Conservation (phyloP, 1,140 invertebrate genomes). For the Diuraphis noxia region DNA sequence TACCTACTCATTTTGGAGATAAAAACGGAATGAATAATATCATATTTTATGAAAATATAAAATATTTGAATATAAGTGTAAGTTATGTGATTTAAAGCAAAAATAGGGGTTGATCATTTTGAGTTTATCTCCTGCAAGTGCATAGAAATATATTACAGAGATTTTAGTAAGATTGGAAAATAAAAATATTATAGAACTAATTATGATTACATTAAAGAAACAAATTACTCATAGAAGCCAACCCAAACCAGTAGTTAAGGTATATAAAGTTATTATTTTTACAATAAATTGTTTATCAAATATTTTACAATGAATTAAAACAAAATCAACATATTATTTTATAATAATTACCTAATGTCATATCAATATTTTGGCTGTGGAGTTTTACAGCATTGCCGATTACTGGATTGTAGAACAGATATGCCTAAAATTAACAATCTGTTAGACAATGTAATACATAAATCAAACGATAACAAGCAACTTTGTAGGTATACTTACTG, state of each 20-base stretch:
- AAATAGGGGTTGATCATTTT: background rate
- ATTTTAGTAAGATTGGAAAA: background rate
- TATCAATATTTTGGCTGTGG: conserved; percentile 77
- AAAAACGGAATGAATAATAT: background rate
- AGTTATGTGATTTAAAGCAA: background rate
- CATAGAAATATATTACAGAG: background rate
- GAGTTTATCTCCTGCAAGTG: background rate
- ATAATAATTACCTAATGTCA: conserved; percentile 75
- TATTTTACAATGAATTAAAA: background rate
- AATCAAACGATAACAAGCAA: background rate
- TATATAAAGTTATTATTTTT: background rate
- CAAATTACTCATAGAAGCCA: background rate
- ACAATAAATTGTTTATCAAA: background rate
- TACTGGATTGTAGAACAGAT: background rate
- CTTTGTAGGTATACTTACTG: background rate
- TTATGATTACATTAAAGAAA: too few species aligned
- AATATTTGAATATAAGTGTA: background rate
- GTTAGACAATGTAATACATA: background rate
- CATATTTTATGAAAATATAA: background rate
- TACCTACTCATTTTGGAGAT: background rate
- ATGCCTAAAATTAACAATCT: background rate
- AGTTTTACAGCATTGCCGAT: conserved; percentile 73
- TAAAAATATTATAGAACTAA: too few species aligned
- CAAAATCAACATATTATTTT: conserved; percentile 45
- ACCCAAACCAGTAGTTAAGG: background rate